Base-by-base conservation (phyloP, 2,797 vertebrate genomes). In the Varecia variegata region DNA sequence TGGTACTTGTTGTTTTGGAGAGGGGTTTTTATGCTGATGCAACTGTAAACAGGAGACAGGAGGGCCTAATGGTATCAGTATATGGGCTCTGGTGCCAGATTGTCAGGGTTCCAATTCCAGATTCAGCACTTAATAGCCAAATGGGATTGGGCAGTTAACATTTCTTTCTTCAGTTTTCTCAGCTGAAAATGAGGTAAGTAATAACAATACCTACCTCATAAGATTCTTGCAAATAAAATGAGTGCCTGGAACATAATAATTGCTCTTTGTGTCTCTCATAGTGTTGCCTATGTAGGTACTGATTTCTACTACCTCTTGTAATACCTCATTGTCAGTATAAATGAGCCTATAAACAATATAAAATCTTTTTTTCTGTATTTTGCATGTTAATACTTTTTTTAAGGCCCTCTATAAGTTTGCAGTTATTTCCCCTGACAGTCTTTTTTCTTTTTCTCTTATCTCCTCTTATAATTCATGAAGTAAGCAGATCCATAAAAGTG, bases 151-250 rank as follows among this genome's bases (percentile, higher is more conserved):
- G 4, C 32, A 88, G 25, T 65, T 77, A 74, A 21, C 21, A 50
- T 71, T 79, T 80, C 47, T 95, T 52, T 54, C 56, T 58, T 96
- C 65, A 54, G 20, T 71, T 86, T 91, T 87, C 45, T 84, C 70
- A 92, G 70, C 21, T 89, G 47, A 92, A 85, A 92, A 68, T 62
- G 56, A 83, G n/a, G 27, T 93, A 87, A 93, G 35, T 81, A 67
- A 11, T 68, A 70, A 18, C 85, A 79, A 52, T 74, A 88, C 32
- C 13, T 65, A 82, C 81, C 40, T 83, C 52, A 30, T 23, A 65
- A 50, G 27, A 58, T 58, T 83, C 13, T 80, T 67, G 10, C 52
- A 95, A 71, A 65, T 40, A 71, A 88, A 86, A 76, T 13, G 40
- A 88, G 38, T 80, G 38, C 11, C 85, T 88, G 5, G 11, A 81